Conservation (phyloP, 2,888 invertebrate species). For the Iselma pallidipennis region DNA sequence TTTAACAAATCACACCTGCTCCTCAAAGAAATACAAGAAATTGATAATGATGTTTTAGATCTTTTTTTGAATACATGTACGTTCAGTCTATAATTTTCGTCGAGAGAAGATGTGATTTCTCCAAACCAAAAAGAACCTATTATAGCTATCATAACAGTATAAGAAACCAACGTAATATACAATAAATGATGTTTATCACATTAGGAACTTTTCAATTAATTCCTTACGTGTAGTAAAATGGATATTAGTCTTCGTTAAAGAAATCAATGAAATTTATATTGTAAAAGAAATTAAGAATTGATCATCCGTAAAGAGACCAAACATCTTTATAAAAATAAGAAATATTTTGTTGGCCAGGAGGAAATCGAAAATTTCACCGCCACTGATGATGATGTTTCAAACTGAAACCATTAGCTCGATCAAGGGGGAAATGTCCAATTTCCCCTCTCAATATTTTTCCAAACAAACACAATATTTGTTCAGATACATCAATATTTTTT, state of each 20-base stretch:
- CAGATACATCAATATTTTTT: conserved; percentile 17
- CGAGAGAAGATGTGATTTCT: not conserved
- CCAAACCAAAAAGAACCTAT: no score
- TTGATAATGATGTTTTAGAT: no score
- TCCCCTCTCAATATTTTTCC: not conserved
- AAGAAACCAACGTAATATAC: not conserved
- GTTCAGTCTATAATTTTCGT: no score
- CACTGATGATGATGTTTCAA: no score
- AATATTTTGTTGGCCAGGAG: no score
- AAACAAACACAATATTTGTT: conserved; percentile 18
- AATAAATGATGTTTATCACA: not conserved
- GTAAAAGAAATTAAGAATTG: not conserved
- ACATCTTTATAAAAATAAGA: not conserved
- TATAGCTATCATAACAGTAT: no score
- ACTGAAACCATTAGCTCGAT: no score
- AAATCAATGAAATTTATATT: not conserved
- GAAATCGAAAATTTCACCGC: no score
- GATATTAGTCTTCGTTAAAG: not conserved
- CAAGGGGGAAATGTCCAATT: not conserved
- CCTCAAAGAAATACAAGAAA: no score
- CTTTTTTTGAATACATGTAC: no score
- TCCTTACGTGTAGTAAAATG: not conserved
- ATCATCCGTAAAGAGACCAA: not conserved
- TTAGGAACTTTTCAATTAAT: not conserved
- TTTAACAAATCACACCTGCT: not conserved